These are phyloP conservation scores for Fragum whitleyi DNA, from an alignment of 2,888 invertebrate genomes.

Conservation along the genomic window DNA sequence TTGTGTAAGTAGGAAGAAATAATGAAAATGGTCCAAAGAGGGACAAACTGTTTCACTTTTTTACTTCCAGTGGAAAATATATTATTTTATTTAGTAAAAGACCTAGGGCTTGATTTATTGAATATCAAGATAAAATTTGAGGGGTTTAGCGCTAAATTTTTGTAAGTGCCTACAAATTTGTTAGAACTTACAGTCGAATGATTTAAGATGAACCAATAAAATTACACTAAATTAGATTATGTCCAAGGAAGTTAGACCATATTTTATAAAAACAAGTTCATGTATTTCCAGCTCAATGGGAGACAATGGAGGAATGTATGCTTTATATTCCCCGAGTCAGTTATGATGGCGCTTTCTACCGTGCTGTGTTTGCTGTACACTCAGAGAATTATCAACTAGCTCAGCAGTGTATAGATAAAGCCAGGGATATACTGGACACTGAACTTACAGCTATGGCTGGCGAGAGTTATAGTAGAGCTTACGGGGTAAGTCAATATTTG, in stretches of 20 bases:
- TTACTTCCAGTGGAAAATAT: too few species aligned
- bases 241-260: too few species aligned
- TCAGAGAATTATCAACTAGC: constrained; percentile 81
- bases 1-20: constrained; percentile 86
- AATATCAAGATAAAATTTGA: too few species aligned
- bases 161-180: too few species aligned
- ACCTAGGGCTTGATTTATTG: too few species aligned
- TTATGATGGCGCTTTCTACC: constrained; percentile 97
- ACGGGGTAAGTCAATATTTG: constrained; percentile 80
- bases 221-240: too few species aligned
- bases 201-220: too few species aligned
- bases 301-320: constrained; percentile 96
- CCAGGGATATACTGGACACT: constrained; percentile 96
- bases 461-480: constrained; percentile 85
- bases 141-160: too few species aligned
- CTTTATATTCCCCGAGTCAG: constrained; percentile 95
- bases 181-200: too few species aligned
- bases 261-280: too few species aligned
- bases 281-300: constrained; percentile 92
- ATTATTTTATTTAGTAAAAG: too few species aligned
- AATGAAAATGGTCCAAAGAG: background rate
- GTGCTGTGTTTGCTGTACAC: constrained; percentile 91
- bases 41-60: too few species aligned
- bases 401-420: constrained; percentile 93
- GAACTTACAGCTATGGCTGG: constrained; percentile 95